Base-by-base conservation (phyloP, 2,113 vertebrate genomes). In the Phyllostomus hastatus region DNA sequence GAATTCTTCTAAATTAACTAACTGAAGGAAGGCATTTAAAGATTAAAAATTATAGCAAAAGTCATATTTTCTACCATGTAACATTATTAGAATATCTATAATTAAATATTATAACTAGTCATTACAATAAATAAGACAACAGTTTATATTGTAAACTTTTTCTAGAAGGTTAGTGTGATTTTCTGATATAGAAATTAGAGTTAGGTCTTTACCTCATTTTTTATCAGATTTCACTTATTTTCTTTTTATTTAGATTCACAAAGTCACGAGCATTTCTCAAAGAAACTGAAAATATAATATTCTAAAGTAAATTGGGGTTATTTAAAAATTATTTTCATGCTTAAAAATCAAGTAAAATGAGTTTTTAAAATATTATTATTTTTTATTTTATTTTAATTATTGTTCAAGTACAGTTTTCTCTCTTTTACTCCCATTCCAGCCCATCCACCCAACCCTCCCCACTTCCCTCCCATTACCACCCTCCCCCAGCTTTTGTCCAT, bases 251-350 rank as follows among this genome's bases (percentile, higher is more conserved):
- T 67, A 81, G 14, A 79, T 86, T 35, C 31, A 46, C 26, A 93
- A 59, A 85, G 12, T 54, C 31, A 95, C 88, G 81, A 66, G 1
- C 41, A 16, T 92, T 92, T 4, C 1, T 48, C 80, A 93, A 93
- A 91, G 46, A 67, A 4, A 50, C 24, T 76, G 9, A 26, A 46
- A 79, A 95, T 84, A 7, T 73, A 85, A 52, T 87, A 76, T 76
- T 79, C 19, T 12, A 66, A 93, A 83, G 31, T 79, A 76, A 70
- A 41, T 7, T 64, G 1, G 4, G 7, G 54, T 91, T 88, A 66
- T 52, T 84, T 91, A 90, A 96, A 91, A 15, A 57, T 92, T 81
- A 90, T 50, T 90, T 95, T 93, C 7, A 78, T 57, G 19, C 8
- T 80, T 78, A 14, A 69, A 94, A 95, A 17, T 83, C 8, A 94